These are phyloP conservation scores for Dyspetes luteomarginatus DNA, from an alignment of 2,888 invertebrate genomes.

Conservation along the genomic window DNA sequence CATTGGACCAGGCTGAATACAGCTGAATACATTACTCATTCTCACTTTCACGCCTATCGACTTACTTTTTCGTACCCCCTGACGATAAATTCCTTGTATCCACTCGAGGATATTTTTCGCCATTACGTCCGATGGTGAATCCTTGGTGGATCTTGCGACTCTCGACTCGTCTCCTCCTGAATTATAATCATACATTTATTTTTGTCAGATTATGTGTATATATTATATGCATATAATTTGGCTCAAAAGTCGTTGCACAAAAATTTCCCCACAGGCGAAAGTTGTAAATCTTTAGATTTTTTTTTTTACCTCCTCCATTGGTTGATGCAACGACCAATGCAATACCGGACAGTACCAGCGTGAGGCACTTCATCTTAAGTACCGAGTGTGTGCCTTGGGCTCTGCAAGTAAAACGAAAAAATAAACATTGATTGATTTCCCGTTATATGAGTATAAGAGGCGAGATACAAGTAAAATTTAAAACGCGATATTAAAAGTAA, in stretches of 20 bases:
- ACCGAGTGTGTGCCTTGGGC: conserved; percentile 19
- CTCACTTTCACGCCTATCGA: conserved; percentile 52
- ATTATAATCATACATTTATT: conserved; percentile 67
- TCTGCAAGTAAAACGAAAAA: conserved; percentile 30
- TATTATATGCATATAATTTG: conserved; percentile 37
- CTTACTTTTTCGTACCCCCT: conserved; percentile 85
- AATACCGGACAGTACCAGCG: conserved; percentile 54
- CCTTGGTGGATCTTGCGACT: conserved; percentile 72
- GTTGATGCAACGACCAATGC: conserved; percentile 56
- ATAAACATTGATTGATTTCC: conserved; percentile 2
- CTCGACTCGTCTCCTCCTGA: conserved; percentile 66
- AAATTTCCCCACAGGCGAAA: conserved; percentile 22
- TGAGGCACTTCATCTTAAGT: conserved; percentile 55
- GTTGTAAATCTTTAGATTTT: conserved; percentile 6
- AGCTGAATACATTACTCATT: no score
- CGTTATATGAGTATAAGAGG: neutral
- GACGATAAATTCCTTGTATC: conserved; percentile 89
- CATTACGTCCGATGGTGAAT: conserved; percentile 87
- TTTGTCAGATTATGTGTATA: neutral
- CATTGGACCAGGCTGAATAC: no score
- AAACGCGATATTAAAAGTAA: neutral
- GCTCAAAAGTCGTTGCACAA: conserved; percentile 20
- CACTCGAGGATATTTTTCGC: conserved; percentile 90
- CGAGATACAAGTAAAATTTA: neutral
- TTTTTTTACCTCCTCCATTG: conserved; percentile 47